Evolutionary conservation across 2,888 invertebrate species (phyloP).

Genomic region (Pyrrhosoma nymphula): DNA sequence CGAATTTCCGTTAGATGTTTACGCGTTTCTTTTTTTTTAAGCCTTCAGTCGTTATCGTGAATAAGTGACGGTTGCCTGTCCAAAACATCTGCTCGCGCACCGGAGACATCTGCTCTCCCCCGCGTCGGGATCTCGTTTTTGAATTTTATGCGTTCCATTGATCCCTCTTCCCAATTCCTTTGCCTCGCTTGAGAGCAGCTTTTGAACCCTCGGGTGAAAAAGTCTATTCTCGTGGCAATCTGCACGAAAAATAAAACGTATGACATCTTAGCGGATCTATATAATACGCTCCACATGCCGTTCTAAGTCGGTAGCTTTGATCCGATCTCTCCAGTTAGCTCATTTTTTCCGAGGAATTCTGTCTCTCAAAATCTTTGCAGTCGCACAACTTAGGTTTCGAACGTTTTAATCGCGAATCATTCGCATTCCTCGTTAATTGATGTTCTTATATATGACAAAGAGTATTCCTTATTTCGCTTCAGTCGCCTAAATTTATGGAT

Average conservation of each 20-base stretch:
- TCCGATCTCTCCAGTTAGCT: background rate
- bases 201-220: background rate
- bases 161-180: background rate
- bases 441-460: too few species aligned
- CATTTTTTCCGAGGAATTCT: background rate
- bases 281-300: background rate
- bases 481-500: too few species aligned
- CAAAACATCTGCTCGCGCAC: background rate
- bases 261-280: background rate
- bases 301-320: background rate
- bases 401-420: background rate
- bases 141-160: background rate
- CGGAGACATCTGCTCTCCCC: constrained; percentile 4
- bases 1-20: background rate
- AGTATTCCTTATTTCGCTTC: too few species aligned
- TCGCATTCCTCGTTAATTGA: too few species aligned
- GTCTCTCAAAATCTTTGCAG: background rate
- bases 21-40: background rate
- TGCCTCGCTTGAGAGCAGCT: background rate
- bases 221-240: constrained; percentile 10
- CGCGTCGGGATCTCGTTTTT: background rate
- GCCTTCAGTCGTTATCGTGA: background rate
- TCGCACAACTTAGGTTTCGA: background rate
- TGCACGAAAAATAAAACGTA: background rate
- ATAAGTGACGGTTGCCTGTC: background rate